Evolutionary conservation across 2,113 vertebrate genomes (phyloP), one percentile per base, ranked within the genome.

Genomic region (Fulica atra): DNA sequence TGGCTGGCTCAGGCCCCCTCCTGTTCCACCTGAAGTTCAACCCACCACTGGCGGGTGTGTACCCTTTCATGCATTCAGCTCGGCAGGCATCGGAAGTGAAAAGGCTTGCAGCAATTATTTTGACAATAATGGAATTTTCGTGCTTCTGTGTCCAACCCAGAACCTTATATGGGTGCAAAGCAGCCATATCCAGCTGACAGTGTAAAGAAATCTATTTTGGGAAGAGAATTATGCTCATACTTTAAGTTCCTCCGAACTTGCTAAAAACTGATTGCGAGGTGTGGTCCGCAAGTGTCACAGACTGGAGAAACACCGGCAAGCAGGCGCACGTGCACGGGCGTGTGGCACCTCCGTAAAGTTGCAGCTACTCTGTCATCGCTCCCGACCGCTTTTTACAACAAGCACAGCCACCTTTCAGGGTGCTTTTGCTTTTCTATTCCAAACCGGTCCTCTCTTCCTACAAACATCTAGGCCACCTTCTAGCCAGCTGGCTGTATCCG

Each of bases 241-340:
- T 57, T 38, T 2, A 86, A 88, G 83, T 74, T 88, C 77, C 44
- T 85, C 28, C 33, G 3, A 73, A 42, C 36, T 80, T 51, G 46
- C 50, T 83, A 35, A 77, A 77, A 86, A 78, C 4, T 1, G 3
- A 88, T 10, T 6, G 46, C 33, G 38, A 36, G 72, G 33, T 5
- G 4, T 2, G 35, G 36, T 33, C 29, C 0, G 2, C 21, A 7
- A 46, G 77, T 3, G 11, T 8, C 31, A 11, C 7, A 11, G 53
- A 13, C 35, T 36, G n/a, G 42, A n/a, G 38, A 61, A 50, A 24
- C 4, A 20, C 12, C 46, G 33, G 50, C 23, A 21, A 61, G 35
- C 29, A 65, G 50, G 33, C 35, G 48, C 35, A 25, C 10, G 7
- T 3, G 11, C 4, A 6, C 0, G 13, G 1, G 1, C 1, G 0